These are phyloP conservation scores for Meles meles DNA, from an alignment of 2,113 vertebrate species.

Conservation along the genomic window DNA sequence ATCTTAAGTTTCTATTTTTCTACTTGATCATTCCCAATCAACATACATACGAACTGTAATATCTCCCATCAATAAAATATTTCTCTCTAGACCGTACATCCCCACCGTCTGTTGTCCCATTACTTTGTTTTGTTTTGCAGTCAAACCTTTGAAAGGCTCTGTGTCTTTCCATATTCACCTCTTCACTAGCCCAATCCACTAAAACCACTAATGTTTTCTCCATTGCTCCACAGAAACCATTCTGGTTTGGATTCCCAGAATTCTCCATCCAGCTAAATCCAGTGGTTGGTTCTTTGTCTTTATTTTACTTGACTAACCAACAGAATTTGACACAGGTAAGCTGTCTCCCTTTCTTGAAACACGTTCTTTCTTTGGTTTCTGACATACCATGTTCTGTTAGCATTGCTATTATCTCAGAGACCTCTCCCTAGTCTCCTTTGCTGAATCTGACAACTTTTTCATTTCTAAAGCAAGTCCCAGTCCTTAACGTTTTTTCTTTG, in stretches of 20 bases:
- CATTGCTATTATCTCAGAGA: not conserved
- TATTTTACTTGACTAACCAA: not conserved
- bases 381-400: not conserved
- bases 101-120: not conserved
- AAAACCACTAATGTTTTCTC: too few relatives aligned
- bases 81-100: not conserved
- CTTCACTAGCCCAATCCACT: too few relatives aligned
- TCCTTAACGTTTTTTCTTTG: not conserved
- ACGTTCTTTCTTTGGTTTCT: not conserved
- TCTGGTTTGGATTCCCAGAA: not conserved
- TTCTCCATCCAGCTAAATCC: not conserved
- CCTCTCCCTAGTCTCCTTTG: not conserved
- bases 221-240: not conserved
- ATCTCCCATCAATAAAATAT: not conserved
- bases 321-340: not conserved
- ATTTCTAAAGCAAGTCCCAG: not conserved
- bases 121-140: not conserved
- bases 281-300: not conserved
- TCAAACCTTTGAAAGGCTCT: not conserved
- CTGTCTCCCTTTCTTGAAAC: not conserved
- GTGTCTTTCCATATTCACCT: not conserved
- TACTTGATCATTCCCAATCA: not conserved
- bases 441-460: not conserved
- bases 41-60: not conserved
- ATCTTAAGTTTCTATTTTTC: not conserved